Evolutionary conservation across 1,140 invertebrate species (phyloP).

Genomic region (Arctopsyche grandis): DNA sequence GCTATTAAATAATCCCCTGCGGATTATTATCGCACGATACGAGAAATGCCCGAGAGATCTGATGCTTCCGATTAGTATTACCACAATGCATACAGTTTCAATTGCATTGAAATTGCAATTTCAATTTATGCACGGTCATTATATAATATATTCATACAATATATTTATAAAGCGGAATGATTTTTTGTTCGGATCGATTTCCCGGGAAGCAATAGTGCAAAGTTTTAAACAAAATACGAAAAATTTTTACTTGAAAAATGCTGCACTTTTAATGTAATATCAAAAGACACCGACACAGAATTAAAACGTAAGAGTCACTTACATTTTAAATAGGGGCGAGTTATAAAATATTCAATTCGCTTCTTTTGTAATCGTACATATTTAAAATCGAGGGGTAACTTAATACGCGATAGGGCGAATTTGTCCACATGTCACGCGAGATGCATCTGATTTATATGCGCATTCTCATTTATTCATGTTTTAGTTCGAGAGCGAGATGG

Average conservation of each 20-base stretch:
- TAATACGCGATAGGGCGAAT: conserved; percentile 31
- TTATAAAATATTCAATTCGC: conserved; percentile 33
- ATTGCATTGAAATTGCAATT: not conserved
- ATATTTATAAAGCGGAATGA: too few relatives aligned
- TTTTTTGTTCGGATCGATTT: too few relatives aligned
- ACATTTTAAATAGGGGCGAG: conserved; percentile 14
- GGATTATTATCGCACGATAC: conserved; percentile 34
- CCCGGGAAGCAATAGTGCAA: too few relatives aligned
- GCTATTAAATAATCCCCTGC: conserved; percentile 33
- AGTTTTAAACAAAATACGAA: too few relatives aligned
- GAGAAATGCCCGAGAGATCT: conserved; percentile 8
- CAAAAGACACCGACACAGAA: not conserved
- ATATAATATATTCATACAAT: not conserved
- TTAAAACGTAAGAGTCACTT: not conserved
- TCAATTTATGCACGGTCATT: not conserved
- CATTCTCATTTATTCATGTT: not conserved
- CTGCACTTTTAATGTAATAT: not conserved
- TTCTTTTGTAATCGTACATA: conserved; percentile 3
- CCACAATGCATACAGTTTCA: not conserved
- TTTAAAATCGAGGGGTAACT: conserved; percentile 33
- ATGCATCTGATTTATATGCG: not conserved
- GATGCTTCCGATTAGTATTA: not conserved
- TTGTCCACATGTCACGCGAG: conserved; percentile 34
- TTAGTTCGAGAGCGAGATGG: conserved; percentile 26
- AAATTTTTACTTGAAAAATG: too few relatives aligned